phyloP scores from a whole-genome alignment of 2,888 invertebrate species.

The Aleiodes testaceus region DNA sequence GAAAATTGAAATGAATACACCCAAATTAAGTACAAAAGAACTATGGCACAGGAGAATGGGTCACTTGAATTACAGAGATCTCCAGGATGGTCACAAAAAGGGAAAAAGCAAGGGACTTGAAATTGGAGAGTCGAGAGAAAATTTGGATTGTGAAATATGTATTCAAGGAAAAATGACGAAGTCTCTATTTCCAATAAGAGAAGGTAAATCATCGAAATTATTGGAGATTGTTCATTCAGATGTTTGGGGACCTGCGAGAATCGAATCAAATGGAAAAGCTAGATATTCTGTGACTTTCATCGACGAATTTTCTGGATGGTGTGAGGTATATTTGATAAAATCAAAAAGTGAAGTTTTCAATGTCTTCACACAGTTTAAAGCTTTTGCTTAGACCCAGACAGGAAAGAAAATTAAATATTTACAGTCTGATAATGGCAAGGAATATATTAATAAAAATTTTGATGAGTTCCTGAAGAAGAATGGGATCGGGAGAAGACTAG shows the following conservation, averaged over 20 bases:
- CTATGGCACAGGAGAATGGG: background rate
- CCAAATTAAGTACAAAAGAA: background rate
- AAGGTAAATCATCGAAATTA: constrained; percentile 4
- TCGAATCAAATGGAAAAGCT: too few relatives aligned
- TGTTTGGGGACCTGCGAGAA: constrained; percentile 42
- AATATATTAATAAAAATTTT: constrained; percentile 43
- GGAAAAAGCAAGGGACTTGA: constrained; percentile 20
- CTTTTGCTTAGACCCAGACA: constrained; percentile 44
- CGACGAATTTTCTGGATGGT: too few relatives aligned
- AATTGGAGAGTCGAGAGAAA: constrained; percentile 1
- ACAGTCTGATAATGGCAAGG: constrained; percentile 49
- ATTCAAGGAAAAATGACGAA: constrained; percentile 37
- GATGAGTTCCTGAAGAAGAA: constrained; percentile 37
- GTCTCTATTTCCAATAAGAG: constrained; percentile 26
- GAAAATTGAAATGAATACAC: too few relatives aligned
- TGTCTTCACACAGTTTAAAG: too few relatives aligned
- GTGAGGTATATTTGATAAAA: too few relatives aligned
- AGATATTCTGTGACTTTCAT: too few relatives aligned
- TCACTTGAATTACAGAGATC: background rate
- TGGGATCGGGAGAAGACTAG: constrained; percentile 42
- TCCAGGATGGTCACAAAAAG: constrained; percentile 25
- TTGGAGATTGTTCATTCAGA: constrained; percentile 51
- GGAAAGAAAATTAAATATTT: constrained; percentile 48
- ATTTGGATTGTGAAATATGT: constrained; percentile 40
- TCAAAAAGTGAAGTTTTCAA: too few relatives aligned